Base-by-base conservation (phyloP, 1,140 invertebrate genomes). In the Listronotus bonariensis region DNA sequence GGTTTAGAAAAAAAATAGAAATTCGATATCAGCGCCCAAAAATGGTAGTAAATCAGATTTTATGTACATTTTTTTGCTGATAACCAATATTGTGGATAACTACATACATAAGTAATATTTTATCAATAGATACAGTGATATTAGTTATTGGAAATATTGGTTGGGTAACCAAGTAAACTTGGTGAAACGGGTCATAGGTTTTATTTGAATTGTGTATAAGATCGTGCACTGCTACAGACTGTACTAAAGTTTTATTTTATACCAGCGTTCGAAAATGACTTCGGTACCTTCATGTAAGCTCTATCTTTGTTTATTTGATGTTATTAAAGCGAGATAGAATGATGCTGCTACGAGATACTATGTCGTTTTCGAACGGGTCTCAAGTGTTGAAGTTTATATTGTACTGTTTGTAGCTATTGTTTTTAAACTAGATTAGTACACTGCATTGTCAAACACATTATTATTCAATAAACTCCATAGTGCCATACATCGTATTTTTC, bases 381-480 rank as follows among this genome's bases (percentile, higher is more conserved):
- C 32, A 31, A 53, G 14, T 17, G 40, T 54, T 48, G 15, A 36
- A 55, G 20, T 46, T 41, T 54, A 48, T 61, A 41, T 40, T 58
- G 51, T 72, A 74, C 73, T 67, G 71, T 75, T 75, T 75, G 74
- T 74, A 71, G 74, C 60, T 71, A 41, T 34, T 55, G 52, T 54
- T 57, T 69, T 57, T 63, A 68, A 61, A 54, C 61, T 59, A 68
- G 65, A 63, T 70, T 72, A 75, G 71, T 73, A 59, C 74, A 72
- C 73, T 65, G 72, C 71, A 74, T 75, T 75, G 74, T 74, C 72
- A 66, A 77, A 76, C 74, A 77, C 75, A 77, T 74, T 78, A 75
- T 76, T 75, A 73, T 69, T 77, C 71, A 78, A 78, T 78, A 78
- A 78, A 78, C 75, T 78, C 72, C 77, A 78, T 78, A 78, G 77